Base-by-base conservation (phyloP, 2,113 vertebrate genomes). In the Dasyornis broadbenti region DNA sequence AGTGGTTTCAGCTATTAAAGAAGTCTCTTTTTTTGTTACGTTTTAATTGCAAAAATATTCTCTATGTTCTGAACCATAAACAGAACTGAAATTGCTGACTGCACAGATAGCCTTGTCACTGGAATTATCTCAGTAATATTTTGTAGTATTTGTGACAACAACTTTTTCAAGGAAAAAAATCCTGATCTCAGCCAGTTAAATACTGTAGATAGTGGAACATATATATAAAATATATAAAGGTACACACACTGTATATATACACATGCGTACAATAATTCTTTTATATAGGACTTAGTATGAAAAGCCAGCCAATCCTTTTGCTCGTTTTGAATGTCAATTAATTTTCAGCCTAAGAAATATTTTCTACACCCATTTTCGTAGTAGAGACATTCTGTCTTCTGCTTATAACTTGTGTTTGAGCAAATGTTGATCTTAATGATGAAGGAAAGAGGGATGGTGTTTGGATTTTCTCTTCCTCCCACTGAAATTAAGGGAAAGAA, bases 401-500 rank as follows among this genome's bases (percentile, higher is more conserved):
- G 63, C 66, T 52, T 81, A 1, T 47, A 83, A 59, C 28, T 70
- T 4, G 0, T 1, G 0, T 89, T 90, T 92, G 71, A 85, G 53
- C 52, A 83, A 86, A 90, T 60, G 65, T 68, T 95, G 59, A 63
- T 87, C 60, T 75, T 80, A 73, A 73, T 3, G 6, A 33, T 56
- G 71, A 73, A 59, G 87, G 64, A 70, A 94, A 80, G 59, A 73
- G 40, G 35, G 37, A 31, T 56, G 22, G 6, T 78, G 50, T 80
- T 93, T 92, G 59, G 75, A 50, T 93, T 96, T 95, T 61, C 70
- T 73, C 94, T 91, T 88, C 82, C 30, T 57, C 54, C 12, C 50
- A 28, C 31, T 52, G 72, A 93, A 96, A 64, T 82, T 37, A 80
- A 91, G 78, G 50, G 47, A 57, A 57, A 78, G 44, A 44, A 90